These are phyloP conservation scores for Sinocyclocheilus maitianheensis DNA, from an alignment of 2,113 vertebrate genomes.

Conservation along the genomic window DNA sequence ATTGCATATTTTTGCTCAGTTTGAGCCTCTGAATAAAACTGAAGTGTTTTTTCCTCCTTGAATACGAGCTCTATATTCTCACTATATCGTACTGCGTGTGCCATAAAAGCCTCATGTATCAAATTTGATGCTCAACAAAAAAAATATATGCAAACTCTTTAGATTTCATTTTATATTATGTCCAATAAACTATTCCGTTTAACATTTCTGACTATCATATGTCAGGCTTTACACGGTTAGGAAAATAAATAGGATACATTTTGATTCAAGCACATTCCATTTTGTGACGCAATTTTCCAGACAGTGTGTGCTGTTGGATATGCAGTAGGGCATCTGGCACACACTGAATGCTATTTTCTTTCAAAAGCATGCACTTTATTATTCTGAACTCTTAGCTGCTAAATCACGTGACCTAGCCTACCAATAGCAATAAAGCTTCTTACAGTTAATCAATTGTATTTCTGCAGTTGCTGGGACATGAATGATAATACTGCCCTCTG, in stretches of 20 bases:
- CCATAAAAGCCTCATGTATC: background rate
- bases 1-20: background rate
- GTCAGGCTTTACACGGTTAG: background rate
- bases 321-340: background rate
- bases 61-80: too few relatives aligned
- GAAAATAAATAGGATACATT: background rate
- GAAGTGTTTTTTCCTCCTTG: background rate
- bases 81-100: too few relatives aligned
- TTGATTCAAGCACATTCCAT: background rate
- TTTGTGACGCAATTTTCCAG: background rate
- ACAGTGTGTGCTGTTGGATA: background rate
- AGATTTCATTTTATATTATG: background rate
- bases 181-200: background rate
- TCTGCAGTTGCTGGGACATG: conserved; percentile 84
- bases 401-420: background rate
- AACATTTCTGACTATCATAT: background rate
- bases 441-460: background rate
- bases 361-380: conserved; percentile 1
- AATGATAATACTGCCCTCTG: conserved; percentile 96
- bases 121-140: background rate
- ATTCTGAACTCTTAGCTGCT: background rate
- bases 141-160: background rate
- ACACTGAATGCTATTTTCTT: background rate
- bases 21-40: background rate
- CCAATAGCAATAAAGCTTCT: background rate